Evolutionary conservation across 53 echinoderm and acorn worm species (phyloP).

Genomic region (Patiria pectinifera): DNA sequence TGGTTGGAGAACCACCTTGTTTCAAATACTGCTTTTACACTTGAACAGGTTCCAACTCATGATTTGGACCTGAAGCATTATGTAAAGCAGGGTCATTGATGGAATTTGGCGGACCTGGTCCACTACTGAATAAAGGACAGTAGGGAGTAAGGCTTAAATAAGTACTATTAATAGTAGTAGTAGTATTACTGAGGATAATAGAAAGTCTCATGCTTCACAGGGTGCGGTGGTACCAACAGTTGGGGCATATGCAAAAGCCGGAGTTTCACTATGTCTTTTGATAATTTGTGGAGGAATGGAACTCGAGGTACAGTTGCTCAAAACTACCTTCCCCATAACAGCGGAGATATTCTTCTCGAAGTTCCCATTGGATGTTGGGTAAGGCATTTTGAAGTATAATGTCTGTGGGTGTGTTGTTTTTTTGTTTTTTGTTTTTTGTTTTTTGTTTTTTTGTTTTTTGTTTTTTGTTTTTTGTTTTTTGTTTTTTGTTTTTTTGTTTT

Average conservation of each 20-base stretch:
- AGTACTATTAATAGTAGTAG: not conserved
- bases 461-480: too few relatives aligned
- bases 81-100: too few relatives aligned
- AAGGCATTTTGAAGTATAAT: not conserved
- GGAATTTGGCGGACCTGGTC: too few relatives aligned
- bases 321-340: constrained; percentile 11
- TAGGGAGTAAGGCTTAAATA: too few relatives aligned
- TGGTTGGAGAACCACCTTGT: too few relatives aligned
- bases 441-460: too few relatives aligned
- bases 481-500: too few relatives aligned
- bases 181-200: not conserved
- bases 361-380: constrained; percentile 37
- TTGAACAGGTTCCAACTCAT: too few relatives aligned
- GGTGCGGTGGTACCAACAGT: constrained; percentile 1
- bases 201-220: not conserved
- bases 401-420: not conserved
- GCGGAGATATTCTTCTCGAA: constrained; percentile 23
- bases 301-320: not conserved
- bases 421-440: too few relatives aligned
- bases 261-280: not conserved
- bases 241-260: not conserved
- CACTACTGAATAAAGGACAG: too few relatives aligned
- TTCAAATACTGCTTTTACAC: too few relatives aligned
- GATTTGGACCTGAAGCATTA: too few relatives aligned
- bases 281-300: constrained; percentile 19